These are phyloP conservation scores for Diadegma fenestrale DNA, from an alignment of 2,888 invertebrate species.

Conservation along the genomic window DNA sequence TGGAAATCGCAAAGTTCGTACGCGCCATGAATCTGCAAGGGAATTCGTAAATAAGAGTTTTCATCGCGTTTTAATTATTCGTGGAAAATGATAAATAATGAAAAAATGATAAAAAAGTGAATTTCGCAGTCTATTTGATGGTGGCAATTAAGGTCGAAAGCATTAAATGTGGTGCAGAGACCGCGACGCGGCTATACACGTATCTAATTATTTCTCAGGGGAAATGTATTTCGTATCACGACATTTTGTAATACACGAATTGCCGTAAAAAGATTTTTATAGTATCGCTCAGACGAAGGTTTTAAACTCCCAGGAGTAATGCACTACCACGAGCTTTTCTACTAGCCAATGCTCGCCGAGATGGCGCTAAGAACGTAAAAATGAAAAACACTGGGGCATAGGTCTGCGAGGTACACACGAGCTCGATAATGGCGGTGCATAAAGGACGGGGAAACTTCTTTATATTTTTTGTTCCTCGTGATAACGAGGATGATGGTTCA, in stretches of 20 bases:
- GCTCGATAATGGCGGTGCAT: slow-evolving; percentile 51
- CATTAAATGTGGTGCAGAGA: not conserved
- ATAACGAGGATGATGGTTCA: not conserved
- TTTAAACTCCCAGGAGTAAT: slow-evolving; percentile 44
- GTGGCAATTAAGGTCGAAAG: slow-evolving; percentile 12
- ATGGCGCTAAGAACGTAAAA: slow-evolving; percentile 50
- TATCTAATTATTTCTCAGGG: slow-evolving; percentile 21
- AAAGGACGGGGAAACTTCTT: slow-evolving; percentile 20
- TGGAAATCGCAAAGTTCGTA: not conserved
- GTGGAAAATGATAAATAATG: not conserved
- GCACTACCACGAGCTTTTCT: slow-evolving; percentile 36
- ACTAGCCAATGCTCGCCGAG: slow-evolving; percentile 42
- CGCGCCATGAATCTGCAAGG: not conserved
- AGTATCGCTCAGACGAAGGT: slow-evolving; percentile 7
- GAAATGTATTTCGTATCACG: slow-evolving; percentile 22
- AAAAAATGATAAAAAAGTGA: not conserved
- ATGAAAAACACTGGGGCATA: slow-evolving; percentile 38
- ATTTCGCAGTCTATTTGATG: slow-evolving; percentile 4
- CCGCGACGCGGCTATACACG: not conserved
- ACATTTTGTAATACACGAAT: slow-evolving; percentile 26
- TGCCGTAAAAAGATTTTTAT: slow-evolving; percentile 40
- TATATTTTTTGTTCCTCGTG: slow-evolving; percentile 27
- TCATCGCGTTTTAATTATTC: slow-evolving; percentile 2
- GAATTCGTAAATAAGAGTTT: not conserved
- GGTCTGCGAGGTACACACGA: slow-evolving; percentile 36